Evolutionary conservation across 2,113 vertebrate species (phyloP), one percentile per base, ranked within the genome.

Genomic region (Arvicanthis niloticus): DNA sequence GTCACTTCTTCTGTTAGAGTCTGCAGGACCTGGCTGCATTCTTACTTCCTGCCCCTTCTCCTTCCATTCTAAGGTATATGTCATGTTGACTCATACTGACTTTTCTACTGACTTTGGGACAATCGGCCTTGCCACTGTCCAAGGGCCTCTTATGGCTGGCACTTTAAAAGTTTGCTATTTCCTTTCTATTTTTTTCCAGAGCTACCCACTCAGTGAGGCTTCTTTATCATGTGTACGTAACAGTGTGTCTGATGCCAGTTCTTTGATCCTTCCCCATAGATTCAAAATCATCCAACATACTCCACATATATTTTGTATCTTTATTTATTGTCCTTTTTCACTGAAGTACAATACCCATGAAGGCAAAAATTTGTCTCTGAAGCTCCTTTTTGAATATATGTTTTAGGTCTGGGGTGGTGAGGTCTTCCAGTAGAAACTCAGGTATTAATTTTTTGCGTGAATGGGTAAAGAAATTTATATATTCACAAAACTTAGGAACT

Each of bases 61-160:
- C 8, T 13, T 84, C 34, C 0, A 1, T 1, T 65, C 17, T 13
- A 5, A 58, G 3, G 17, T 6, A 0, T 7, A 13, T 26, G 10
- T 48, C 72, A 8, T 72, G 37, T 19, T n/a, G 70, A 19, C 37
- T n/a, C n/a, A 48, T 40, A 26, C 13, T 65, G 87, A 12, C 56
- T 45, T 75, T 92, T n/a, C 67, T 76, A 29, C 72, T 51, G 37
- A 62, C 31, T 6, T 17, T 67, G 7, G 58, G 8, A 31, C 42
- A 48, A 1, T 29, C 1, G 4, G 24, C 31, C 86, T 22, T 53
- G 21, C 34, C 67, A n/a, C 72, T 56, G 34, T 12, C 31, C 3
- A 12, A 68, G 5, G 15, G 4, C 34, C 34, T 95, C 84, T 34
- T 87, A 3, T 45, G 53, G n/a, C 60, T n/a, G 62, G 26, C 37